Evolutionary conservation across 2,888 invertebrate genomes (phyloP).

Genomic region (Malacosoma neustria): DNA sequence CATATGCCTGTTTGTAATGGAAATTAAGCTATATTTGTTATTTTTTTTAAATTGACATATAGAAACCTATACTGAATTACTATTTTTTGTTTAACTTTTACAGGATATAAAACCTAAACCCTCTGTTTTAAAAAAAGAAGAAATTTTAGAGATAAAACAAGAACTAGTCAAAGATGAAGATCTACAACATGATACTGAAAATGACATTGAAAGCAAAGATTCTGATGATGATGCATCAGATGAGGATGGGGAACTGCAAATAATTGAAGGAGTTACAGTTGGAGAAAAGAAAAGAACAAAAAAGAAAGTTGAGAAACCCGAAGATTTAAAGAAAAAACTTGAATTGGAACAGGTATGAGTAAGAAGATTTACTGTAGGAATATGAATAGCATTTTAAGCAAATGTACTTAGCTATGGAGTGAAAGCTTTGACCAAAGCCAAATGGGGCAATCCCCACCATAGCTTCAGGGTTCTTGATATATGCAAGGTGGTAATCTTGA

Average conservation of each 20-base stretch:
- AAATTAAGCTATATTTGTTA: no score
- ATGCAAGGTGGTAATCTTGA: no score
- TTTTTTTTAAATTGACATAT: no score
- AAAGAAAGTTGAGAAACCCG: conserved; percentile 52
- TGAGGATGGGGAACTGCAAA: conserved; percentile 31
- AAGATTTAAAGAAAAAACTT: conserved; percentile 64
- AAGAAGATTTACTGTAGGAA: no score
- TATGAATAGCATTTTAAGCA: no score
- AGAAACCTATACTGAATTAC: no score
- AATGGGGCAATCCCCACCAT: no score
- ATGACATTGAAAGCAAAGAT: conserved; percentile 15
- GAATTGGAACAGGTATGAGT: conserved; percentile 50
- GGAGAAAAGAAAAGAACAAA: conserved; percentile 53
- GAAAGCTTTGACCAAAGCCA: no score
- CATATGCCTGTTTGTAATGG: no score
- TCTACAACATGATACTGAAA: conserved; percentile 15
- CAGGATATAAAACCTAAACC: background rate
- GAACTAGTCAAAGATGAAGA: conserved; percentile 32
- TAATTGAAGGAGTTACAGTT: conserved; percentile 57
- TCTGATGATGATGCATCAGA: conserved; percentile 16
- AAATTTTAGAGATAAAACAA: conserved; percentile 27
- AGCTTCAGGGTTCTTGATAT: no score
- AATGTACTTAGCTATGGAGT: no score
- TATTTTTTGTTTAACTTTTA: no score
- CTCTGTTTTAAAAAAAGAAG: conserved; percentile 20